phyloP scores from a whole-genome alignment of 2,113 vertebrate species.

The Empidonax alnorum region DNA sequence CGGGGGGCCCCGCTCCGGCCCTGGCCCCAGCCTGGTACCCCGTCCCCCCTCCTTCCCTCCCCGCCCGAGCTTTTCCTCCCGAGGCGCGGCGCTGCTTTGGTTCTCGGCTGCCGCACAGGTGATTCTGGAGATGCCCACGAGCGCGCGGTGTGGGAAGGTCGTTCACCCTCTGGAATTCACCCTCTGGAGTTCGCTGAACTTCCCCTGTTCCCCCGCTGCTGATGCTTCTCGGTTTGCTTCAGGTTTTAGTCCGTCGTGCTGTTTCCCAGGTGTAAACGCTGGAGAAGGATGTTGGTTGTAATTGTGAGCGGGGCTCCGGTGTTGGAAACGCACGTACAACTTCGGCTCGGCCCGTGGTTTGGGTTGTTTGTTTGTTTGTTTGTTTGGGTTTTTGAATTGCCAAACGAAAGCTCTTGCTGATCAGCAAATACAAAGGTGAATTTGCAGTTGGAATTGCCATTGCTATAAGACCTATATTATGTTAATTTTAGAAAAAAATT shows the following conservation, averaged over 20 bases:
- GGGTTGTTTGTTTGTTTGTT: not conserved
- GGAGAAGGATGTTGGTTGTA: not conserved
- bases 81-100: not conserved
- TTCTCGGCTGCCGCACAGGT: not conserved
- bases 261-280: rapidly evolving
- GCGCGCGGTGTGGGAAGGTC: rapidly evolving
- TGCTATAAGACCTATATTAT: not conserved
- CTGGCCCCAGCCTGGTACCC: no score
- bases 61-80: rapidly evolving
- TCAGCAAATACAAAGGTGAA: not conserved
- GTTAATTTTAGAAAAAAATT: not conserved
- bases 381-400: not conserved
- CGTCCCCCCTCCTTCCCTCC: not conserved
- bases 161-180: not conserved
- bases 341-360: rapidly evolving
- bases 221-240: not conserved
- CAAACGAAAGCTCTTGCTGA: not conserved
- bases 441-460: not conserved
- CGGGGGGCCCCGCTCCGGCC: not conserved
- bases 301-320: not conserved
- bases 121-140: rapidly evolving
- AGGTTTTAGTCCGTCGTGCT: rapidly evolving
- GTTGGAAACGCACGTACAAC: rapidly evolving
- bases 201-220: not conserved
- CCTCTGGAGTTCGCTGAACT: not conserved